phyloP scores from a whole-genome alignment of 2,113 vertebrate species.

The Nipponia nippon region DNA sequence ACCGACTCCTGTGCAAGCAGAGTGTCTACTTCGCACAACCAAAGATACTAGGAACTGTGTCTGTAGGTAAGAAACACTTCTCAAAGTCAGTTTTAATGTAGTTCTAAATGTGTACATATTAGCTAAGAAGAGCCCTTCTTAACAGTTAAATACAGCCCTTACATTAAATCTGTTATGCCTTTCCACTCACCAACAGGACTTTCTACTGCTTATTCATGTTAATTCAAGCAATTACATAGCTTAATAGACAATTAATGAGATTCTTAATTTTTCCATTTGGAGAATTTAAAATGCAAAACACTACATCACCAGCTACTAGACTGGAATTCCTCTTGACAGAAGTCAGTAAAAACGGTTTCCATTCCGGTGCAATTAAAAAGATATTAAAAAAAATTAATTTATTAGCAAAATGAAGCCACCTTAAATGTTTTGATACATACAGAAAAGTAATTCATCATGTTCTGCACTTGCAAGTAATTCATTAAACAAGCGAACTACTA shows the following conservation, averaged over 20 bases:
- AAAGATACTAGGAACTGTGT: background rate
- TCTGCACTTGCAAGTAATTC: background rate
- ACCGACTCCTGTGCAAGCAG: background rate
- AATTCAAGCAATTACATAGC: conserved; percentile 26
- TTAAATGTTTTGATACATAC: background rate
- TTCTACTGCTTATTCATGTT: background rate
- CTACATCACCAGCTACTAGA: background rate
- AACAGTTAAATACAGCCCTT: background rate
- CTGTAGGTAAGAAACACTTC: background rate
- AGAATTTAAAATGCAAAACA: conserved; percentile 14
- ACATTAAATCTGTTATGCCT: background rate
- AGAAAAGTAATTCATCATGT: background rate
- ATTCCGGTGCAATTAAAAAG: background rate
- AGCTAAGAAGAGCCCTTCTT: background rate
- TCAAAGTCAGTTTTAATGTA: background rate
- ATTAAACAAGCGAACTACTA: background rate
- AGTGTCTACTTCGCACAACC: background rate
- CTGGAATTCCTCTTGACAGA: background rate
- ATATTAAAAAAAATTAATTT: background rate
- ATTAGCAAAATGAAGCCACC: background rate
- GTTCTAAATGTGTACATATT: background rate
- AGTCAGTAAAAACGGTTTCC: background rate
- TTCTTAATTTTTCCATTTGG: conserved; percentile 24
- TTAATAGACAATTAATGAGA: conserved; percentile 34
- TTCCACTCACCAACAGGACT: background rate